Conservation (phyloP, 2,888 invertebrate species). For the Sphaerophoria rueppellii region DNA sequence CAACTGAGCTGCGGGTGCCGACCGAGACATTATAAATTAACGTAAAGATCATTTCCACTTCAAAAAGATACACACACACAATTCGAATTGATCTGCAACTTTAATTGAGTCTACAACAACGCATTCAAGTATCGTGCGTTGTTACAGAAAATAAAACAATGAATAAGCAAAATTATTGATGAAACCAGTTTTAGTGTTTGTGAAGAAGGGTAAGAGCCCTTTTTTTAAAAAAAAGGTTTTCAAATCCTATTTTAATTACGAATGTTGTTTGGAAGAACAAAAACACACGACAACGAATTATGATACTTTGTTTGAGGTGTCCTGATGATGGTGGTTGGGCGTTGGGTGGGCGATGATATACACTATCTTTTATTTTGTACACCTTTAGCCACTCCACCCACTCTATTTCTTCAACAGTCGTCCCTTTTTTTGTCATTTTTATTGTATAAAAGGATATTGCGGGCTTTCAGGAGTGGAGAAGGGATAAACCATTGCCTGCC, state of each 20-base stretch:
- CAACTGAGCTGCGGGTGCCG: not conserved
- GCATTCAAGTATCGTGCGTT: conserved; percentile 2
- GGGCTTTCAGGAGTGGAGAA: not conserved
- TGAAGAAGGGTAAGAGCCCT: conserved; percentile 41
- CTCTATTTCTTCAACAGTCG: conserved; percentile 24
- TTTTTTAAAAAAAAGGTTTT: not conserved
- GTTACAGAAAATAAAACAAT: conserved; percentile 15
- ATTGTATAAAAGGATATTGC: not conserved
- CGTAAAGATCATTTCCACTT: conserved; percentile 10
- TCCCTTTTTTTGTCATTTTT: conserved; percentile 32
- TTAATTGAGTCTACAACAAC: conserved; percentile 32
- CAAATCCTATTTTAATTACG: not conserved
- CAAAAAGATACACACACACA: conserved; percentile 22
- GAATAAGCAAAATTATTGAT: conserved; percentile 13
- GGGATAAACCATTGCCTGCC: not conserved
- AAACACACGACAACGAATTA: not conserved
- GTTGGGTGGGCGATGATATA: conserved; percentile 61
- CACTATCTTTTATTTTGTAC: conserved; percentile 41
- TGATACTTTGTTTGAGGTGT: not conserved
- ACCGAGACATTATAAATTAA: conserved; percentile 23
- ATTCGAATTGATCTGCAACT: conserved; percentile 38
- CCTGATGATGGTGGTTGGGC: not conserved
- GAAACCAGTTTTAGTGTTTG: conserved; percentile 51
- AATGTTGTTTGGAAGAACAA: not conserved
- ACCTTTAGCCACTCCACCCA: conserved; percentile 30